phyloP scores from a whole-genome alignment of 2,113 vertebrate genomes.

The Clupea harengus region DNA sequence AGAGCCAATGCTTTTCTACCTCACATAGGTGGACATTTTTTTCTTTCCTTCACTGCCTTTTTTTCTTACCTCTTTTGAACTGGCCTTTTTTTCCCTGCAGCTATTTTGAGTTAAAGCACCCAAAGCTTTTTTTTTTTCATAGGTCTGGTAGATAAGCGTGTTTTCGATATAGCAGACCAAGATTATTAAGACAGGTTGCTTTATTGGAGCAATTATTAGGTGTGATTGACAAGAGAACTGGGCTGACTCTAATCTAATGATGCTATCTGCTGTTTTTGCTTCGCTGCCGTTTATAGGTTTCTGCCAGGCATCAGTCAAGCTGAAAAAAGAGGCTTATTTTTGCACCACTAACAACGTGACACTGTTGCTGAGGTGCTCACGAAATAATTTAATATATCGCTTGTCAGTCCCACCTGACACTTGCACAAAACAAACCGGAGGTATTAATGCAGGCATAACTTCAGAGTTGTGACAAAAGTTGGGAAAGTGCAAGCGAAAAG shows the following conservation, averaged over 20 bases:
- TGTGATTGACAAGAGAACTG: constrained; percentile 5
- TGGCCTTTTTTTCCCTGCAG: background rate
- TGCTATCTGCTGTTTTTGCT: background rate
- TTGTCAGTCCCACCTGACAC: constrained; percentile 13
- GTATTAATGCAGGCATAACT: background rate
- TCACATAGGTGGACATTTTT: background rate
- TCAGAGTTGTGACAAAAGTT: constrained; percentile 14
- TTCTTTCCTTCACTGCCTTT: background rate
- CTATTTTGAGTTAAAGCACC: constrained; percentile 3
- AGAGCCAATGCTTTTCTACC: background rate
- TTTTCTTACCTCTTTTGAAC: background rate
- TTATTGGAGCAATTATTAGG: constrained; percentile 1
- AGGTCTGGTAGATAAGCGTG: constrained; percentile 1
- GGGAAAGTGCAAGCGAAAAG: constrained; percentile 5
- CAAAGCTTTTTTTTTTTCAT: background rate
- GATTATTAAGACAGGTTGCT: constrained; percentile 14
- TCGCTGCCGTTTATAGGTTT: background rate
- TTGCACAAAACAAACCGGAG: constrained; percentile 15
- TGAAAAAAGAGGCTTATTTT: constrained; percentile 19
- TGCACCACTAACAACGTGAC: constrained; percentile 2
- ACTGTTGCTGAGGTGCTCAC: background rate
- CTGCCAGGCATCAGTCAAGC: constrained; percentile 14
- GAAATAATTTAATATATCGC: constrained; percentile 15
- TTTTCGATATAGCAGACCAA: background rate
- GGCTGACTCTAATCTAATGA: constrained; percentile 17